Conservation (phyloP, 64 coral and sea anemone species). For the Trachythela sp. region DNA sequence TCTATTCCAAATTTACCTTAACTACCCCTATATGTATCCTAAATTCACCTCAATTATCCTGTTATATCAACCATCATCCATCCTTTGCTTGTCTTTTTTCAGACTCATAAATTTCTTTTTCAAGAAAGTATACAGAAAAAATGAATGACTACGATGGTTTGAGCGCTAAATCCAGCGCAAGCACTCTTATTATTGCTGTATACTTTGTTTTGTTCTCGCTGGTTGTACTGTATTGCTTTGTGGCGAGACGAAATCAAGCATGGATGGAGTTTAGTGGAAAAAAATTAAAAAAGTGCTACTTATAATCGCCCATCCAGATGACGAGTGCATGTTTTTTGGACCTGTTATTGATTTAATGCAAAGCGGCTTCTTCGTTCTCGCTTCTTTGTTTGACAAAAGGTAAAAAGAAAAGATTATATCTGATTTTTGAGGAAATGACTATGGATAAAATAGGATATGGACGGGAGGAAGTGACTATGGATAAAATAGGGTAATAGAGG, state of each 20-base stretch:
- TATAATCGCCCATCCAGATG: slow-evolving; percentile 87
- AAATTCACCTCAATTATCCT: too few relatives aligned
- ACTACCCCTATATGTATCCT: neutral
- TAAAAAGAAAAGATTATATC: slow-evolving; percentile 20
- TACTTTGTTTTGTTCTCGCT: neutral
- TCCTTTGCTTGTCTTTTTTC: neutral
- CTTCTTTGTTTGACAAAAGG: slow-evolving; percentile 81
- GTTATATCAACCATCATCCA: too few relatives aligned
- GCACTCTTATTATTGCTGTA: neutral
- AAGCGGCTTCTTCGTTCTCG: slow-evolving; percentile 36
- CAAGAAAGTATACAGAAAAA: neutral
- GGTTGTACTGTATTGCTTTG: neutral
- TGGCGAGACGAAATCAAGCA: neutral
- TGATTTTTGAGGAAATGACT: too few relatives aligned
- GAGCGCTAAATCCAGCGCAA: neutral
- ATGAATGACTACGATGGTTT: neutral
- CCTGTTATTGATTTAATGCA: slow-evolving; percentile 64
- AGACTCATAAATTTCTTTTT: neutral
- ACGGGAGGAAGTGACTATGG: too few relatives aligned
- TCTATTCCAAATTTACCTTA: neutral
- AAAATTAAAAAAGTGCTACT: slow-evolving; percentile 63
- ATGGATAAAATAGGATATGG: neutral
- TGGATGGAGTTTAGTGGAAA: slow-evolving; percentile 39
- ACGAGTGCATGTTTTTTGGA: slow-evolving; percentile 98
- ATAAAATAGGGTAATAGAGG: too few relatives aligned